These are phyloP conservation scores for Gallinago undulata DNA, from an alignment of 2,113 vertebrate species.

Conservation along the genomic window DNA sequence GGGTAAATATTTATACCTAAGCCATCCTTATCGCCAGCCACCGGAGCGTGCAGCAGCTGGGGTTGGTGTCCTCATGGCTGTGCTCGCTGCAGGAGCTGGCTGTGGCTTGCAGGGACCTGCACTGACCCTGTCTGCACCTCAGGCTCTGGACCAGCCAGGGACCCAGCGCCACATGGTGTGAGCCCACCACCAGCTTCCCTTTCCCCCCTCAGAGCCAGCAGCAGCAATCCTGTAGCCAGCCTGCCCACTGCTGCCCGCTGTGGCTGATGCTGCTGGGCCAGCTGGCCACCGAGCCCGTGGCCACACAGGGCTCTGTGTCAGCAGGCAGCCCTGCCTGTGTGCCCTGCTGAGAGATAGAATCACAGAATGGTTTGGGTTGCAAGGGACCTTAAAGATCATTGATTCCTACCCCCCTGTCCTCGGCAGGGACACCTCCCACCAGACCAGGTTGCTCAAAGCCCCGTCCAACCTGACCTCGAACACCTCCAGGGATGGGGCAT, in stretches of 20 bases:
- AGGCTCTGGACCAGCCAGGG: accelerated
- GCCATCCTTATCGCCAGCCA: background rate
- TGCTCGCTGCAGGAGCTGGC: background rate
- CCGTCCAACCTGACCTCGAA: too few relatives aligned
- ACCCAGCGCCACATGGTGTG: accelerated
- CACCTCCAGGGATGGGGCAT: too few relatives aligned
- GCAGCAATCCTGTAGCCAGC: background rate
- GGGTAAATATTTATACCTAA: constrained; percentile 43
- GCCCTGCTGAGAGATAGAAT: background rate
- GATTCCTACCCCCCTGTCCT: too few relatives aligned
- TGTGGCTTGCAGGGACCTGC: background rate
- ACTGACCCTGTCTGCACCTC: accelerated
- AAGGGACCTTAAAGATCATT: too few relatives aligned
- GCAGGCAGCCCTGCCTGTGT: background rate
- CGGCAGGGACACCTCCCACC: too few relatives aligned
- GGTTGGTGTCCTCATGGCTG: background rate
- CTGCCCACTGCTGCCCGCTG: accelerated
- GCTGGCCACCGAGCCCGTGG: background rate
- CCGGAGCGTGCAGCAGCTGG: accelerated
- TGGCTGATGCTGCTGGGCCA: background rate
- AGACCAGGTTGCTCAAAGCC: too few relatives aligned
- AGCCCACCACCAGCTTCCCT: background rate
- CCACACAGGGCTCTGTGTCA: background rate
- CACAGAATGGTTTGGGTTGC: too few relatives aligned
- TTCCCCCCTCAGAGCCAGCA: background rate